These are phyloP conservation scores for Ruditapes philippinarum DNA, from an alignment of 1,140 invertebrate genomes.

Conservation along the genomic window DNA sequence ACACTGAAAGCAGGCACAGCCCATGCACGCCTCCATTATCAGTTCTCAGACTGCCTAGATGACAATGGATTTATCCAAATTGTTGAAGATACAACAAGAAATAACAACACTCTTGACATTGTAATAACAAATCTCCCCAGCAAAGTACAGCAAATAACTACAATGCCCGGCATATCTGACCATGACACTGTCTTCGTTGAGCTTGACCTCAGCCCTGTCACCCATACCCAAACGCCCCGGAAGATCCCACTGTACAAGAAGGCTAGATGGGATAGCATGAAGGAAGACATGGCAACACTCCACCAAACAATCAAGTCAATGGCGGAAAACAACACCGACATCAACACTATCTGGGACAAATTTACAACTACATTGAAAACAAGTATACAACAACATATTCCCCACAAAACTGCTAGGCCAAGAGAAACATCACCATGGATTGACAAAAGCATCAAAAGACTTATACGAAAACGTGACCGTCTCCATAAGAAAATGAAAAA, in stretches of 20 bases:
- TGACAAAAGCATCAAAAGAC: neutral
- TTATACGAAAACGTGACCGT: neutral
- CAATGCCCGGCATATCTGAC: slow-evolving; percentile 64
- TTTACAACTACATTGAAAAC: neutral
- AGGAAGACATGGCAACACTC: neutral
- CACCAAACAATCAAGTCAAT: neutral
- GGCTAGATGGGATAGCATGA: slow-evolving; percentile 51
- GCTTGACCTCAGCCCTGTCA: slow-evolving; percentile 6
- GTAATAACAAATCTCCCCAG: slow-evolving; percentile 28
- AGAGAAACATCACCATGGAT: slow-evolving; percentile 48
- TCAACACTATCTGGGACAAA: slow-evolving; percentile 4
- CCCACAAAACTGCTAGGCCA: slow-evolving; percentile 32
- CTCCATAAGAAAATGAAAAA: slow-evolving; percentile 30
- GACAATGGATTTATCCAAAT: slow-evolving; percentile 7
- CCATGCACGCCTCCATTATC: neutral
- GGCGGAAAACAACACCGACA: neutral
- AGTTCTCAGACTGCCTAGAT: slow-evolving; percentile 30
- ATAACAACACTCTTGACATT: slow-evolving; percentile 15
- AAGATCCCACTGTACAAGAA: slow-evolving; percentile 59
- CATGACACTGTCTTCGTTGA: slow-evolving; percentile 64
- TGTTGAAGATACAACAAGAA: slow-evolving; percentile 52
- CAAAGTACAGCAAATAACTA: neutral
- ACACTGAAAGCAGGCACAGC: slow-evolving; percentile 23
- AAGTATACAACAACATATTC: neutral
- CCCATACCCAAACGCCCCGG: slow-evolving; percentile 11